Base-by-base conservation (phyloP, 2,888 invertebrate genomes). In the Neuroscelio doddi region DNA sequence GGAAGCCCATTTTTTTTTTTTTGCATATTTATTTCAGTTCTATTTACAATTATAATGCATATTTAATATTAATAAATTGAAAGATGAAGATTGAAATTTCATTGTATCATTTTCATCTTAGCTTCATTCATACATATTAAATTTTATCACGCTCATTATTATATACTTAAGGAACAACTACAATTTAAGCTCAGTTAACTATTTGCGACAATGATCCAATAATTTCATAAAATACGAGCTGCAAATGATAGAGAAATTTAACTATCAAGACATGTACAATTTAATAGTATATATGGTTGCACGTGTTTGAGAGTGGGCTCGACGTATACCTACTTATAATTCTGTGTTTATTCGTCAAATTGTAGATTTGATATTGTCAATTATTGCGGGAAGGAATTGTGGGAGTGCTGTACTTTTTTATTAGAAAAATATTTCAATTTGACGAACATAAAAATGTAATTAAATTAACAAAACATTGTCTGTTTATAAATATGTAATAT, bases 171-270 rank as follows among this genome's bases (percentile, higher is more conserved):
- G n/a, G 30, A 5, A 30, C 34, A 34, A 14, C 44, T 29, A 10
- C 12, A 46, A 24, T 29, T 46, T 41, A 47, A 44, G 26, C 27
- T 57, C 49, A 41, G 21, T 47, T 52, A 61, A 53, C 61, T 53
- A 59, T 59, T 59, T 59, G 52, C 59, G 52, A 59, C 59, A 59
- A 59, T 59, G 52, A 52, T 58, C 45, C 39, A 45, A 45, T 16
- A 46, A 59, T 50, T 57, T 50, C 38, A 45, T 29, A 50, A 42
- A 36, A 38, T 49, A 44, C 5, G 30, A 30, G 10, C 2, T 9
- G 10, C 9, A 5, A 10, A 9, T 9, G 9, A 30, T 2, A 2
- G 12, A 30, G 10, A 2, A 30, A 2, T 30, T 30, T 3, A 34
- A 1, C 12, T 34, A 2, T 34, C 2, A n/a, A 34, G 8, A 34